Percentiles rank a stretch among this genome's conserved stretches.
phyloP scores from a whole-genome alignment of 1,140 invertebrate genomes.

The Drosophila triauraria region DNA sequence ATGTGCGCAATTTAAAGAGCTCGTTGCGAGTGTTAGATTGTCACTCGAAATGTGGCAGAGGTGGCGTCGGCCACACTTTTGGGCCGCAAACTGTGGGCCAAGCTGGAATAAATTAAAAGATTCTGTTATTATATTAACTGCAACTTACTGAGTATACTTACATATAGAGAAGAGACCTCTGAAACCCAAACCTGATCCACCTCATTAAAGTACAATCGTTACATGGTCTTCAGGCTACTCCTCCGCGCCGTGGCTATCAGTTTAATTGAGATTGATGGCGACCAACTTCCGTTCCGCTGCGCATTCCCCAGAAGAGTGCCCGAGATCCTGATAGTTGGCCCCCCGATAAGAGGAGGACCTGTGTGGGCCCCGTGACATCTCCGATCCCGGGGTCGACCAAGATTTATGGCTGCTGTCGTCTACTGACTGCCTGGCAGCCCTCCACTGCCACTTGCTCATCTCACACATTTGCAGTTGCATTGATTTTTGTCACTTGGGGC shows the following conservation, averaged over 20 bases:
- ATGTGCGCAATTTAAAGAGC: conserved; percentile 70
- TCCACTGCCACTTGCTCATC: conserved; percentile 48
- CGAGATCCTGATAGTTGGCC: conserved; percentile 51
- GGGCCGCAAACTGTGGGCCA: conserved; percentile 8
- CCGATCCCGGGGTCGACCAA: conserved; percentile 38
- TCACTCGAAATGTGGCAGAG: conserved; percentile 42
- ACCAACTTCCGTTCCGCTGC: conserved; percentile 66
- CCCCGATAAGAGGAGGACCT: conserved; percentile 51
- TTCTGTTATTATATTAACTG: background rate
- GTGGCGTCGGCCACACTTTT: conserved; percentile 31
- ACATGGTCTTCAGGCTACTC: conserved; percentile 9
- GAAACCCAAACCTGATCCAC: background rate
- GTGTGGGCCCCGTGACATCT: conserved; percentile 68
- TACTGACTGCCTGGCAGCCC: conserved; percentile 10
- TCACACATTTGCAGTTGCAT: conserved; percentile 72
- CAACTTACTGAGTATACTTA: background rate
- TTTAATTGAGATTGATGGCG: conserved; percentile 79
- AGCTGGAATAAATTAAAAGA: background rate
- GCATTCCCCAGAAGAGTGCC: conserved; percentile 61
- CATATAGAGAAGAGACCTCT: background rate
- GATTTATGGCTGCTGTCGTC: conserved; percentile 63
- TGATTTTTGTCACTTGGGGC: conserved; percentile 75
- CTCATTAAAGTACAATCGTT: conserved; percentile 8
- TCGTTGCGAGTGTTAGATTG: conserved; percentile 56
- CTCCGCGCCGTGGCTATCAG: conserved; percentile 57